These are phyloP conservation scores for Mythimna impura DNA, from an alignment of 2,888 invertebrate genomes.

Conservation along the genomic window DNA sequence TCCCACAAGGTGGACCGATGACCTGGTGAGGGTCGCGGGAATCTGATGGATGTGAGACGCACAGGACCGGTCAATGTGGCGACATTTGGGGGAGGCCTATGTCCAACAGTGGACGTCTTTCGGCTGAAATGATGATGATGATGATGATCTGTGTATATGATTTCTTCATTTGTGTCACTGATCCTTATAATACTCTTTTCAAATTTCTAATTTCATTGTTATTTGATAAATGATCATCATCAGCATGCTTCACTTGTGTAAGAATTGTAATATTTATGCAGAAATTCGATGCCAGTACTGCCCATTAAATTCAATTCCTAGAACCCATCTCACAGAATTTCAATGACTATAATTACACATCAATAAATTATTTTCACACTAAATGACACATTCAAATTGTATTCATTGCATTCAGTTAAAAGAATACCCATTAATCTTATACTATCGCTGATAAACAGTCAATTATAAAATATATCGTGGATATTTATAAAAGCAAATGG, in stretches of 20 bases:
- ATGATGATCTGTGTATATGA: not conserved
- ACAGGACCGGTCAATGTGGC: no score
- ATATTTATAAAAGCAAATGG: constrained; percentile 54
- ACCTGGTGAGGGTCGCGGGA: no score
- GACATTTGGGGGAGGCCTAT: no score
- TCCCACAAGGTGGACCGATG: no score
- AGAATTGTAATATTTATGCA: not conserved
- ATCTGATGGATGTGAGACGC: no score
- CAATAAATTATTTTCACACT: constrained; percentile 45
- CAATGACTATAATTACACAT: constrained; percentile 39
- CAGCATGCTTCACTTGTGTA: no score
- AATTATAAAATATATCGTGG: constrained; percentile 50
- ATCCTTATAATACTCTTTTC: not conserved
- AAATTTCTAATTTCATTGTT: not conserved
- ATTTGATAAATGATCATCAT: no score
- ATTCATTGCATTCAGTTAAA: constrained; percentile 72
- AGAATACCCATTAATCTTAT: constrained; percentile 77
- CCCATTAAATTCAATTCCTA: constrained; percentile 17
- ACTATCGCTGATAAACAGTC: constrained; percentile 70
- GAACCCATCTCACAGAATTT: constrained; percentile 13
- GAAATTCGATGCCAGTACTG: not conserved
- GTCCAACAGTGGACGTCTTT: no score
- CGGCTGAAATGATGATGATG: no score
- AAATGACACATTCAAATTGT: constrained; percentile 53
- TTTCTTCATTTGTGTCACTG: not conserved